Evolutionary conservation across 1,140 invertebrate species (phyloP), one percentile per base, ranked within the genome.

Genomic region (Nasonia longicornis): DNA sequence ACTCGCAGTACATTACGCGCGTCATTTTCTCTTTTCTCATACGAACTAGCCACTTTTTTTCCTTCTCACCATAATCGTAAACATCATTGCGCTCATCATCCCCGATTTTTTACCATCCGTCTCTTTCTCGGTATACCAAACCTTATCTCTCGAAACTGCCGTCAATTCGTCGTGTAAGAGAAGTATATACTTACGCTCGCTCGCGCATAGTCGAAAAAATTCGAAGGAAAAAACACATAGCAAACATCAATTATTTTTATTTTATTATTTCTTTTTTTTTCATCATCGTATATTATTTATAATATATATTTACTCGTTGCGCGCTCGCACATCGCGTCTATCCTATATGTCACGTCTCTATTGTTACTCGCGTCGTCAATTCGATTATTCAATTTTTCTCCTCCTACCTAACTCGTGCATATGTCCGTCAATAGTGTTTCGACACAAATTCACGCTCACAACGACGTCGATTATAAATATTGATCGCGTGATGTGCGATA

Each of bases 161-260:
- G 42, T 42, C 48, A 67, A 67, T 79, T 67, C 72, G 64, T 81
- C 80, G 67, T 70, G 66, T 71, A 81, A 52, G 73, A 76, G 63
- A 75, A 52, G 74, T 67, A 75, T 45, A 79, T 75, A 69, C 20
- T 74, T 74, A 70, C 64, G 80, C 67, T 63, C 52, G 48, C n/a
- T 58, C 52, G 52, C 75, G 67, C 67, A 71, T 77, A 48, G 31
- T 72, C 58, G 48, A 72, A 77, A 77, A 81, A 72, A 77, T 12
- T 72, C 45, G 58, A 52, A 77, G 67, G 67, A 77, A 81, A 74
- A 77, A 77, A 81, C 80, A 77, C 69, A 77, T 72, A 77, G 74
- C 74, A 66, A 77, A 81, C 74, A 81, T 77, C 67, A 81, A 81
- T 81, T 71, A 72, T 72, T 76, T 35, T 74, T 79, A 26, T 71